Percentiles rank a stretch among this genome's conserved stretches.
phyloP scores from a whole-genome alignment of 2,113 vertebrate genomes.

The Gadus macrocephalus region DNA sequence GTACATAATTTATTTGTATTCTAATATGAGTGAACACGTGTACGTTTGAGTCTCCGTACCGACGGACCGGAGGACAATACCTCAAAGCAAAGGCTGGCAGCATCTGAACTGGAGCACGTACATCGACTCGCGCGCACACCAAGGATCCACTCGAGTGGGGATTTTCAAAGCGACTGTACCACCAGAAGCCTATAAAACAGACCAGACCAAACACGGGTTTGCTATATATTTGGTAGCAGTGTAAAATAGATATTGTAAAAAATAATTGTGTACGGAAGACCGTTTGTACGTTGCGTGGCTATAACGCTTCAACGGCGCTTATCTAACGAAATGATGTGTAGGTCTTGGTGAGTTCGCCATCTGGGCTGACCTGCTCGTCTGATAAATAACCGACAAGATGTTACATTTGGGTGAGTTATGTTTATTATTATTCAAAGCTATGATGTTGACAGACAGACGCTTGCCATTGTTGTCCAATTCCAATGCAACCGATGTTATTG shows the following conservation, averaged over 20 bases:
- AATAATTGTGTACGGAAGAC: constrained; percentile 21
- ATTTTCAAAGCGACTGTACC: constrained; percentile 50
- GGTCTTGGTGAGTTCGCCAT: constrained; percentile 16
- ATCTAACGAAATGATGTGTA: no score
- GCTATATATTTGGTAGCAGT: no score
- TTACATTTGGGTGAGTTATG: constrained; percentile 54
- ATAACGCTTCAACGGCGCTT: neutral
- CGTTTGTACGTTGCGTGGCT: constrained; percentile 21
- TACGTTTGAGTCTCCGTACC: constrained; percentile 23
- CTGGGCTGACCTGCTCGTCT: constrained; percentile 5
- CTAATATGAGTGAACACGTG: constrained; percentile 36
- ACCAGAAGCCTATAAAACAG: constrained; percentile 10
- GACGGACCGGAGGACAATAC: constrained; percentile 26
- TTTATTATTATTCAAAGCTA: constrained; percentile 23
- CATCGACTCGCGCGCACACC: constrained; percentile 37
- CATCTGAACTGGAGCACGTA: constrained; percentile 38
- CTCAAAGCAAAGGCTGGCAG: constrained; percentile 28
- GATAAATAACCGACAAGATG: constrained; percentile 21
- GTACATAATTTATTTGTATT: constrained; percentile 43
- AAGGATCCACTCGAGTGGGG: constrained; percentile 53
- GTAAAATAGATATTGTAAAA: constrained; percentile 16
- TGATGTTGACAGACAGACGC: neutral
- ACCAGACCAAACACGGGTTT: no score
- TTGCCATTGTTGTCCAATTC: neutral
- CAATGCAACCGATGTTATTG: neutral